These are phyloP conservation scores for Masticophis lateralis DNA, from an alignment of 2,797 vertebrate genomes.

Conservation along the genomic window DNA sequence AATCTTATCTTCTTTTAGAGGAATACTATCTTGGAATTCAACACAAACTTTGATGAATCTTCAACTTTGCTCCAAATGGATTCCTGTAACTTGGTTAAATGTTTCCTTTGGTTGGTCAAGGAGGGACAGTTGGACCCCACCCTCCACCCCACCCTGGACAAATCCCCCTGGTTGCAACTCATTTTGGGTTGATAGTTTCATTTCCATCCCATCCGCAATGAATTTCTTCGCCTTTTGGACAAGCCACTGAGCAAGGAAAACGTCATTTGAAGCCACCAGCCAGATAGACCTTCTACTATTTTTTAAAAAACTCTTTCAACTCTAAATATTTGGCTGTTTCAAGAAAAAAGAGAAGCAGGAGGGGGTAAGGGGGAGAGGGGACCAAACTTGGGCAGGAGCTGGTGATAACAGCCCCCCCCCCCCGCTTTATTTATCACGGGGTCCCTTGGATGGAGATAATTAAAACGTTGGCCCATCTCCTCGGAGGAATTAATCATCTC, in stretches of 20 bases:
- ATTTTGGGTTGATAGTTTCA: neutral
- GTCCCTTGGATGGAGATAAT: conserved; percentile 31
- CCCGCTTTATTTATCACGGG: conserved; percentile 14
- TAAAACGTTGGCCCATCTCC: conserved; percentile 20
- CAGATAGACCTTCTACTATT: no score
- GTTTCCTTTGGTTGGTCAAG: neutral
- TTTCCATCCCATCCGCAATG: neutral
- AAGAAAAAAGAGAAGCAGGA: neutral
- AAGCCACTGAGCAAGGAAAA: no score
- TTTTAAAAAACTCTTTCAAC: neutral
- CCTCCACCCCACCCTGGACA: neutral
- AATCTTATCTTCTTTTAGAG: neutral
- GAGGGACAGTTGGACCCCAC: neutral
- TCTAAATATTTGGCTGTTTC: neutral
- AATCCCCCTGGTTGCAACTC: neutral
- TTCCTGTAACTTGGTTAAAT: neutral
- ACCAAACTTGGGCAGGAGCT: neutral
- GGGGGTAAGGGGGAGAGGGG: rapidly evolving
- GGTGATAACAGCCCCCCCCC: neutral
- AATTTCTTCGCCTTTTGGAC: neutral
- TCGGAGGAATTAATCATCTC: conserved; percentile 5
- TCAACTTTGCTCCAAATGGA: neutral
- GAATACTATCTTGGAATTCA: neutral
- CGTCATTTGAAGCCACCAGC: neutral
- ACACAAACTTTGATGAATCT: neutral